phyloP scores from a whole-genome alignment of 2,113 vertebrate species.

The Indicator indicator region DNA sequence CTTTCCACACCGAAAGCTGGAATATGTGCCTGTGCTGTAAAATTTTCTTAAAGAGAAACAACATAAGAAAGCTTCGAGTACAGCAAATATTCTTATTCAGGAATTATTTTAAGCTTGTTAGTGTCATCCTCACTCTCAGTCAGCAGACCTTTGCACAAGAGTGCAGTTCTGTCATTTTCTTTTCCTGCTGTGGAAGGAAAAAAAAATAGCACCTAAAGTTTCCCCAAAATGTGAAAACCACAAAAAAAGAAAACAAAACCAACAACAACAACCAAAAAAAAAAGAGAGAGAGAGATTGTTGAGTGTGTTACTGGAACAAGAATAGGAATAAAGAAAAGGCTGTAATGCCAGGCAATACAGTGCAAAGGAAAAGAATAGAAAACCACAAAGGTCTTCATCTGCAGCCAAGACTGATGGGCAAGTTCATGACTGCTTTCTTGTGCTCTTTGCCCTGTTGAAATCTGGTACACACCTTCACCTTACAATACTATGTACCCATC shows the following conservation, averaged over 20 bases:
- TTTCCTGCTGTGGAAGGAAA: background rate
- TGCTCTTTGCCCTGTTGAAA: background rate
- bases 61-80: background rate
- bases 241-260: too few relatives aligned
- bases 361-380: background rate
- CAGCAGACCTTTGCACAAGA: background rate
- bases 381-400: conserved; percentile 17
- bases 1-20: background rate
- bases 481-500: background rate
- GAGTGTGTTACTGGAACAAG: background rate
- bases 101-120: conserved; percentile 16
- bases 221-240: background rate
- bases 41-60: background rate
- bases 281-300: background rate
- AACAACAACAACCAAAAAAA: too few relatives aligned
- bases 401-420: background rate
- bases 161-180: background rate
- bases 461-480: background rate
- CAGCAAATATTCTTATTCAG: background rate
- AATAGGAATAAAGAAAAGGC: conserved; percentile 14
- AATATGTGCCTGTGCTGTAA: conserved; percentile 10
- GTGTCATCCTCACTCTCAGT: background rate
- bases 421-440: background rate
- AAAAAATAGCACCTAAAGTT: background rate
- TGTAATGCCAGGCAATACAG: background rate